Evolutionary conservation across 2,113 vertebrate species (phyloP).

Genomic region (Spilogale gracilis): DNA sequence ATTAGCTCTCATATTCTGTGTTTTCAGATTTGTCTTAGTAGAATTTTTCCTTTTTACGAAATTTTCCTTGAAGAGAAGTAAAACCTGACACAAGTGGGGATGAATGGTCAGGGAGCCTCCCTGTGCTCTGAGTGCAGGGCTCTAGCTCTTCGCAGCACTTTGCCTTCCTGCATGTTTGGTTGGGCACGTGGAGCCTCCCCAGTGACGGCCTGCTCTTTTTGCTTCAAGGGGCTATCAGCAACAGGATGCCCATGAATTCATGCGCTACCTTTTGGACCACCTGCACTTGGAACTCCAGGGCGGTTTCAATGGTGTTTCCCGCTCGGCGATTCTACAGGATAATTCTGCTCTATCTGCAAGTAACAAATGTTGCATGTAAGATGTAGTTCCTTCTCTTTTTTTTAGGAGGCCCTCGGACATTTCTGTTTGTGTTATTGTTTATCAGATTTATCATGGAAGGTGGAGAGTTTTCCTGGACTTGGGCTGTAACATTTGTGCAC

Average conservation of each 20-base stretch:
- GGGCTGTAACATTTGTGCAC: background rate
- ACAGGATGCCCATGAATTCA: slow-evolving; percentile 99
- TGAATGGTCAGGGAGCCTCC: background rate
- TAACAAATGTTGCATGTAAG: slow-evolving; percentile 96
- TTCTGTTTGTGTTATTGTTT: background rate
- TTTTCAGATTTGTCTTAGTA: slow-evolving; percentile 3
- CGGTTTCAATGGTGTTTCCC: slow-evolving; percentile 92
- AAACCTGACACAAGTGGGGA: background rate
- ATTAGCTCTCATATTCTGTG: background rate
- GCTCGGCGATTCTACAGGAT: slow-evolving; percentile 89
- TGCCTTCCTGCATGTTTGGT: background rate
- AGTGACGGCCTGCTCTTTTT: slow-evolving; percentile 48
- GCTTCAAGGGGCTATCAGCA: slow-evolving; percentile 97
- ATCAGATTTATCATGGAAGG: background rate
- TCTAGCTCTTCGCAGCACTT: background rate
- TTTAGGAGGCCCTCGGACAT: background rate
- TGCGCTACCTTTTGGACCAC: slow-evolving; percentile 98
- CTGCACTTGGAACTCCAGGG: slow-evolving; percentile 98
- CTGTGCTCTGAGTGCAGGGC: background rate
- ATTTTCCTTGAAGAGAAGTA: background rate
- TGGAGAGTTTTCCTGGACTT: background rate
- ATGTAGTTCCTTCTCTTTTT: background rate
- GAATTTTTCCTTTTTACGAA: background rate
- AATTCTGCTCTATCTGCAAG: slow-evolving; percentile 88
- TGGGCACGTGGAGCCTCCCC: background rate